A percentile compares a stretch with the other conserved stretches of the same genome.
Evolutionary conservation across 2,797 vertebrate genomes (phyloP).

Genomic region (Psittacula derbiana): DNA sequence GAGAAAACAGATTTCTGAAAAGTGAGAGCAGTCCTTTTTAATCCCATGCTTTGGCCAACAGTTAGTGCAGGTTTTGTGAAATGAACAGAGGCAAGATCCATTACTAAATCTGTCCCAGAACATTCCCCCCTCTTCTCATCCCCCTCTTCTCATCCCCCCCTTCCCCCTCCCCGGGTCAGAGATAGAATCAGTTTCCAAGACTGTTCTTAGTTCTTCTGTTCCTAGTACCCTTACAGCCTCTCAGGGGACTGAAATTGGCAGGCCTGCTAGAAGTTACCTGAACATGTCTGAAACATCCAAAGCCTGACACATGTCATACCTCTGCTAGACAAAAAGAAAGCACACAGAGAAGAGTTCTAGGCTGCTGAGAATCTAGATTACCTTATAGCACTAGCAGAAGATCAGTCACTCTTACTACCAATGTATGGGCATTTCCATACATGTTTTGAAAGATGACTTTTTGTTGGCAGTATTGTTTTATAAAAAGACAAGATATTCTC

Average conservation of each 20-base stretch:
- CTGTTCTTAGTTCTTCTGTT: not conserved
- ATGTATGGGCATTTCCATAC: not conserved
- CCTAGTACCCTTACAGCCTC: not conserved
- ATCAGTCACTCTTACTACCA: not conserved
- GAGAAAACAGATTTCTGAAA: not conserved
- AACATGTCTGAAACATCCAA: not conserved
- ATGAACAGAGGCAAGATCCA: not conserved
- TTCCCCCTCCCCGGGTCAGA: not conserved
- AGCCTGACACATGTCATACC: not conserved
- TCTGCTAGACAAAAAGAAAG: not conserved
- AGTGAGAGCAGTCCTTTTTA: not conserved
- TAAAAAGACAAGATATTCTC: not conserved
- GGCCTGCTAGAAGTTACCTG: not conserved
- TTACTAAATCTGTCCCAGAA: not conserved
- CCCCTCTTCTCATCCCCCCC: accelerated
- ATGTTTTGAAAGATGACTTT: not conserved
- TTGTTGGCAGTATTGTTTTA: not conserved
- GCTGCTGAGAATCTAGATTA: not conserved
- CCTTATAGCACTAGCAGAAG: not conserved
- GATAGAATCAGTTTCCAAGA: not conserved
- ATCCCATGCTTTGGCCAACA: not conserved
- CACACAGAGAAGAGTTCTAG: not conserved
- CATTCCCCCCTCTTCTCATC: not conserved
- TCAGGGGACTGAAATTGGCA: not conserved
- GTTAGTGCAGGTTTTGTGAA: not conserved